phyloP scores from a whole-genome alignment of 92 coral and sea anemone species.

The Muricea muricata region DNA sequence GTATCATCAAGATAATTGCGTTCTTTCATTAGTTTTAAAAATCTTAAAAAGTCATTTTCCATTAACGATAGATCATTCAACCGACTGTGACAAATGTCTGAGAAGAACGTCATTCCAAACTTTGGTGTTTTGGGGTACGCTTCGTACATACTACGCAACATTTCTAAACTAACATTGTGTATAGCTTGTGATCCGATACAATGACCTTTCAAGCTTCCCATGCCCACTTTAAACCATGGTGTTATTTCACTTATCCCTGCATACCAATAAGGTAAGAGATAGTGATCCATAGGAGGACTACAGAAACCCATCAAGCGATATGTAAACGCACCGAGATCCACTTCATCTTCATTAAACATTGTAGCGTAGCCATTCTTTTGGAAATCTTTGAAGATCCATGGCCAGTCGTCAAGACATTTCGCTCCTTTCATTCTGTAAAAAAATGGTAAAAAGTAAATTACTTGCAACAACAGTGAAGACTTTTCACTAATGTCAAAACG shows the following conservation, averaged over 20 bases:
- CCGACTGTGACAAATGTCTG: slow-evolving; percentile 69
- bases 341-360: slow-evolving; percentile 77
- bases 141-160: slow-evolving; percentile 60
- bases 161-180: slow-evolving; percentile 72
- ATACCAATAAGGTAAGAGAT: slow-evolving; percentile 79
- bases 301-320: slow-evolving; percentile 76
- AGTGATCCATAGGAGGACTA: slow-evolving; percentile 83
- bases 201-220: slow-evolving; percentile 30
- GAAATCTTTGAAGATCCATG: slow-evolving; percentile 82
- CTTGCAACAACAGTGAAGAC: too few relatives aligned
- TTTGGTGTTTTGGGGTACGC: slow-evolving; percentile 74
- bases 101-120: slow-evolving; percentile 70
- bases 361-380: slow-evolving; percentile 75
- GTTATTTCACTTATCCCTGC: slow-evolving; percentile 43
- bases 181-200: slow-evolving; percentile 71
- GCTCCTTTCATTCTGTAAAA: slow-evolving; percentile 36
- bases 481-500: too few relatives aligned
- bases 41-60: slow-evolving; percentile 64
- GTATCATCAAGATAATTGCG: slow-evolving; percentile 76
- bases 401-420: slow-evolving; percentile 61
- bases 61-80: slow-evolving; percentile 64
- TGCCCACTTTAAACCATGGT: slow-evolving; percentile 30
- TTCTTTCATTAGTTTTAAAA: slow-evolving; percentile 71
- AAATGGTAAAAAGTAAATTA: not conserved
- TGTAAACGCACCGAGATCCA: slow-evolving; percentile 70